Conservation (phyloP, 2,888 invertebrate species). For the Julus scandinavius region DNA sequence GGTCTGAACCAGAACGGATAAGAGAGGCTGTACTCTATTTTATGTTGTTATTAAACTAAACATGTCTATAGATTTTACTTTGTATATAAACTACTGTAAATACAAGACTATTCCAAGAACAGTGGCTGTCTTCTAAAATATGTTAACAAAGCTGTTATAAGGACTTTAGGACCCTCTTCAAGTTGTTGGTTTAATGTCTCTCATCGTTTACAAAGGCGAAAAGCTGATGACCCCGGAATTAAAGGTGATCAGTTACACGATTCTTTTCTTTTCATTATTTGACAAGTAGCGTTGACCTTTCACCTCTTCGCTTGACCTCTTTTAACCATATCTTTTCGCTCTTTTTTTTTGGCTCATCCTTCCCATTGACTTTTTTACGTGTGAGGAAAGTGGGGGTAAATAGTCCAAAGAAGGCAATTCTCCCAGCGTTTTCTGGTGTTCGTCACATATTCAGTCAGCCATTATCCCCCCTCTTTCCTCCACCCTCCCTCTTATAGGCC, state of each 20-base stretch:
- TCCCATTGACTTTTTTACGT: background rate
- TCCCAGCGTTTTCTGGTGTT: constrained; percentile 6
- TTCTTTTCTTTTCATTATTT: background rate
- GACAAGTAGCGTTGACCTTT: background rate
- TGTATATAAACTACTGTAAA: too few relatives aligned
- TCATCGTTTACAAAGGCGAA: too few relatives aligned
- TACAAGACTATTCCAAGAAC: too few relatives aligned
- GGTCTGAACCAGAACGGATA: too few relatives aligned
- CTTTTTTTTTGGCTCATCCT: background rate
- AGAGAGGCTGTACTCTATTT: too few relatives aligned
- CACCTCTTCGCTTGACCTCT: background rate
- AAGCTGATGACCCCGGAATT: background rate
- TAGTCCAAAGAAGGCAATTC: background rate
- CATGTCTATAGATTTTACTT: too few relatives aligned
- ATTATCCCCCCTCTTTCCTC: background rate
- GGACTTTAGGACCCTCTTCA: too few relatives aligned
- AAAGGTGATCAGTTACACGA: background rate
- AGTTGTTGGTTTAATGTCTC: too few relatives aligned
- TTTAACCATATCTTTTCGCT: background rate
- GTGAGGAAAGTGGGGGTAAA: background rate
- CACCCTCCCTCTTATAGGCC: background rate
- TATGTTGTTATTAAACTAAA: too few relatives aligned
- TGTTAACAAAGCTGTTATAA: too few relatives aligned
- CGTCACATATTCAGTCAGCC: constrained; percentile 37
- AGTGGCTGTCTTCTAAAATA: too few relatives aligned